Evolutionary conservation across 53 echinoderm and acorn worm species (phyloP).

Genomic region (Echinarachnius parma): DNA sequence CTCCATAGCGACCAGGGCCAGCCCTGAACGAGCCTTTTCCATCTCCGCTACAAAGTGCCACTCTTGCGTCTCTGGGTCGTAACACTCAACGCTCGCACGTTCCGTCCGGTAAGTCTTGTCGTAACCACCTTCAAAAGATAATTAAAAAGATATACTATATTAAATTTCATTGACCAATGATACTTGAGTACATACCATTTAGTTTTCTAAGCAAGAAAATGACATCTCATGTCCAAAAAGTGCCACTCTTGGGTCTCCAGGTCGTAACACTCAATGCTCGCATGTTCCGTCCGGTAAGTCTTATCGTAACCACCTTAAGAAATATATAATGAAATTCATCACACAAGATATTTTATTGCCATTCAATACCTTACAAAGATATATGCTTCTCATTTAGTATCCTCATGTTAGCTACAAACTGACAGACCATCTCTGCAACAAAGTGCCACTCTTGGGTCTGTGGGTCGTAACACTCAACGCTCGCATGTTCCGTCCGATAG

Average conservation of each 20-base stretch:
- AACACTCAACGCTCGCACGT: conserved; percentile 93
- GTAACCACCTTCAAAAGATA: conserved; percentile 99
- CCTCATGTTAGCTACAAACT: too few species aligned
- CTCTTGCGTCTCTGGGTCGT: conserved; percentile 90
- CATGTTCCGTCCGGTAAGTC: conserved; percentile 89
- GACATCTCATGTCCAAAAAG: too few species aligned
- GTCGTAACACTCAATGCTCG: conserved; percentile 95
- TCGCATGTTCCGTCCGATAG: conserved; percentile 89
- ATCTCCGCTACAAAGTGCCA: conserved; percentile 98
- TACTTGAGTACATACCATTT: too few species aligned
- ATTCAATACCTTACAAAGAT: too few species aligned
- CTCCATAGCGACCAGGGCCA: conserved; percentile 94
- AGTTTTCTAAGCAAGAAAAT: too few species aligned
- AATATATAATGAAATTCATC: too few species aligned
- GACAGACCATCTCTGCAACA: conserved; percentile 99
- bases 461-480: conserved; percentile 95
- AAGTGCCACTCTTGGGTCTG: conserved; percentile 94
- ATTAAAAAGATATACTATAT: too few species aligned
- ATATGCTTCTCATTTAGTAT: too few species aligned
- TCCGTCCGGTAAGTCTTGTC: conserved; percentile 97
- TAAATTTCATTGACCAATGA: too few species aligned
- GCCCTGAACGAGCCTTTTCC: conserved; percentile 91
- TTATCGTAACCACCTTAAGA: too few species aligned
- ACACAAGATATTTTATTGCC: too few species aligned
- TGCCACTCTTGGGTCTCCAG: conserved; percentile 93